These are phyloP conservation scores for Drosophila robusta DNA, from an alignment of 2,888 invertebrate species.

Conservation along the genomic window DNA sequence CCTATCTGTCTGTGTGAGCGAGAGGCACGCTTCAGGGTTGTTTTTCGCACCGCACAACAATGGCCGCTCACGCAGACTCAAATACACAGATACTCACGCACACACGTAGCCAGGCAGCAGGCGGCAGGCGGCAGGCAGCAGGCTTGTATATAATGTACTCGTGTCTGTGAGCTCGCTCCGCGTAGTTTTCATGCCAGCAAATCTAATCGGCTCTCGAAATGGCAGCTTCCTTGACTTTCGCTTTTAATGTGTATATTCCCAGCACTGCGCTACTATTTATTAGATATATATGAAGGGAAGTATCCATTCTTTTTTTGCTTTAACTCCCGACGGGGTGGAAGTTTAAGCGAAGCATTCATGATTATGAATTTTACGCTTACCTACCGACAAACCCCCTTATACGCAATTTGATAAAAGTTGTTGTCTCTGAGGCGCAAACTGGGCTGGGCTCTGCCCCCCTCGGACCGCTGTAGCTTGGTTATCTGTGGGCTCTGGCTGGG, in stretches of 20 bases:
- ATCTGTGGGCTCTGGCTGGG: slow-evolving; percentile 55
- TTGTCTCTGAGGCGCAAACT: slow-evolving; percentile 70
- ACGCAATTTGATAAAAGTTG: slow-evolving; percentile 73
- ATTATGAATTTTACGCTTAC: slow-evolving; percentile 85
- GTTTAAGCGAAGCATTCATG: slow-evolving; percentile 77
- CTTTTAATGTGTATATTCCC: slow-evolving; percentile 63
- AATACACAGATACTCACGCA: slow-evolving; percentile 34
- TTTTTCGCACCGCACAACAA: slow-evolving; percentile 77
- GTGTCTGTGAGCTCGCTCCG: slow-evolving; percentile 24
- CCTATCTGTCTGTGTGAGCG: slow-evolving; percentile 71
- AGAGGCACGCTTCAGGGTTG: slow-evolving; percentile 70
- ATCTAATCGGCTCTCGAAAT: slow-evolving; percentile 62
- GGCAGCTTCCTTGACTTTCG: slow-evolving; percentile 76
- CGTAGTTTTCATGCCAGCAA: slow-evolving; percentile 48
- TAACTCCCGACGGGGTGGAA: slow-evolving; percentile 62
- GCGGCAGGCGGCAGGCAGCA: slow-evolving; percentile 16
- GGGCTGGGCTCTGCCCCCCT: slow-evolving; percentile 49
- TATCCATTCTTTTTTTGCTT: slow-evolving; percentile 23
- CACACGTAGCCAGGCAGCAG: slow-evolving; percentile 10
- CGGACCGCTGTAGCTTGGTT: slow-evolving; percentile 57
- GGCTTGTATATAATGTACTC: slow-evolving; percentile 63
- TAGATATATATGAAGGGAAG: slow-evolving; percentile 30
- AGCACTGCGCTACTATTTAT: slow-evolving; percentile 41
- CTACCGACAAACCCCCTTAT: slow-evolving; percentile 81
- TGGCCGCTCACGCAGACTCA: slow-evolving; percentile 72